phyloP scores from a whole-genome alignment of 2,113 vertebrate genomes.

The Thymallus thymallus region DNA sequence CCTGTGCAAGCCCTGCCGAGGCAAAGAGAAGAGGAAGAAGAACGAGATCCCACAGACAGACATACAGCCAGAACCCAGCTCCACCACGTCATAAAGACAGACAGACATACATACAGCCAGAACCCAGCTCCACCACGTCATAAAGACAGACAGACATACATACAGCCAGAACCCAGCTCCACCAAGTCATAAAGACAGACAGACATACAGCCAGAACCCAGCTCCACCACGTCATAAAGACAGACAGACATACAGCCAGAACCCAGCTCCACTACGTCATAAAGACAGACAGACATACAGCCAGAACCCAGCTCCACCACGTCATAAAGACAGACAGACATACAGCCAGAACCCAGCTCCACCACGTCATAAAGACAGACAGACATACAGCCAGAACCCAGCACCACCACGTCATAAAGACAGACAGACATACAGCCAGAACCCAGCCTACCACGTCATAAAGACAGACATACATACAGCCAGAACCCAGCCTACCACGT shows the following conservation, averaged over 20 bases:
- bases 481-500: conserved; percentile 69
- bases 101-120: too few species aligned
- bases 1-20: conserved; percentile 87
- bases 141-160: too few species aligned
- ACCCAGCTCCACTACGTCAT: conserved; percentile 64
- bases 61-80: conserved; percentile 51
- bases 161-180: too few species aligned
- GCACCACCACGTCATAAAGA: conserved; percentile 62
- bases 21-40: conserved; percentile 75
- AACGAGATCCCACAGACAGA: neutral
- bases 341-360: too few species aligned
- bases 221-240: conserved; percentile 62
- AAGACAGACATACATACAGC: too few species aligned
- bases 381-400: too few species aligned
- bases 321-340: conserved; percentile 31
- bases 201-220: too few species aligned
- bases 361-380: conserved; percentile 53
- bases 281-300: too few species aligned
- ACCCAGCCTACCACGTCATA: conserved; percentile 65
- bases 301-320: conserved; percentile 68
- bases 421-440: too few species aligned
- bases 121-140: conserved; percentile 66
- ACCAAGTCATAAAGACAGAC: conserved; percentile 53
- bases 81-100: too few species aligned
- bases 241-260: too few species aligned